Percentiles rank a stretch among this genome's conserved stretches.
phyloP scores from a whole-genome alignment of 2,888 invertebrate genomes.

The Rhagonycha fulva region DNA sequence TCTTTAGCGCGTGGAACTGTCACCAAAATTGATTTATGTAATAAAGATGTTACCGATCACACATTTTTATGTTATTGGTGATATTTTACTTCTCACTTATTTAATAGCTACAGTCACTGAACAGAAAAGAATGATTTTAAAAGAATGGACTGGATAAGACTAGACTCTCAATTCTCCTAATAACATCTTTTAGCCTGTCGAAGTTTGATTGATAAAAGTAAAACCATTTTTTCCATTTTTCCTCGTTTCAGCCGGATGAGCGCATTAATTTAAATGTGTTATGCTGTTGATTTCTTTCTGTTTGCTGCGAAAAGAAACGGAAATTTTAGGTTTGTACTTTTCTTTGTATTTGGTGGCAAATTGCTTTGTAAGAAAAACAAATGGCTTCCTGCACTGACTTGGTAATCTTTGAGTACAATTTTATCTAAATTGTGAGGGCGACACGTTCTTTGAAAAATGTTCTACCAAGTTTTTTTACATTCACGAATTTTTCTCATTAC shows the following conservation, averaged over 20 bases:
- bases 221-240: neutral
- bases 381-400: slow-evolving; percentile 9
- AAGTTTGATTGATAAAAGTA: neutral
- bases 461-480: neutral
- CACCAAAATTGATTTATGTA: neutral
- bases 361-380: slow-evolving; percentile 14
- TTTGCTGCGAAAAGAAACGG: neutral
- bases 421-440: slow-evolving; percentile 1
- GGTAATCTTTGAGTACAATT: neutral
- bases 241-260: neutral
- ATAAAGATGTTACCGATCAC: neutral
- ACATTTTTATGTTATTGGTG: neutral
- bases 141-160: neutral
- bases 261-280: neutral
- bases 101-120: neutral
- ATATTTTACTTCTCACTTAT: neutral
- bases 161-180: neutral
- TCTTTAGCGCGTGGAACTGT: neutral
- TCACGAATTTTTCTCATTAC: neutral
- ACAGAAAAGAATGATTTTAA: neutral
- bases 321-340: slow-evolving; percentile 10
- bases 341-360: slow-evolving; percentile 14
- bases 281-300: neutral
- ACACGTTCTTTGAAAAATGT: neutral
- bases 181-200: neutral